Base-by-base conservation (phyloP, 1,140 invertebrate species). In the Trinorchestia longiramus region DNA sequence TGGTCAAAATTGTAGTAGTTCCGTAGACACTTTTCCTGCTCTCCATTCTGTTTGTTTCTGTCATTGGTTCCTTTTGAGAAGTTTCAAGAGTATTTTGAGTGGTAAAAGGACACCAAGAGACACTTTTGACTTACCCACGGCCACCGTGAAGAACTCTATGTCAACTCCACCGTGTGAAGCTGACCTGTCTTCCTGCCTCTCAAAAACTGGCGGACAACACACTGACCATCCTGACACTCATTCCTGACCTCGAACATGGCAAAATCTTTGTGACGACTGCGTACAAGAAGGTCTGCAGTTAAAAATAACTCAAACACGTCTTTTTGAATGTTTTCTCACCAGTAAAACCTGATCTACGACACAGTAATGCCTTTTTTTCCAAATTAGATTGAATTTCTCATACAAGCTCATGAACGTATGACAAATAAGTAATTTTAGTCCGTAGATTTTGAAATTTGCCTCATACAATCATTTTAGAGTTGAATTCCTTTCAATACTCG, bases 31-130 rank as follows among this genome's bases (percentile, higher is more conserved):
- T 47, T 94, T 23, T 94, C 3, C 19, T 94, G 43, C 43, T 45
- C 44, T 94, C 41, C 17, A 43, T 94, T 23, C 92, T 94, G 92
- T 94, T 94, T 94, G 92, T 94, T 47, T 44, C 92, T 94, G 92
- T 94, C 92, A 47, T 94, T 45, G 92, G 92, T 45, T 94, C 92
- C 92, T 19, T 17, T 94, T 94, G 36, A 43, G 19, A 28, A 43
- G 36, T 40, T 36, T 94, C 43, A 45, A 94, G 92, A 94, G 43
- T 47, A 45, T 94, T 45, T 94, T 94, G 92, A 94, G 43, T 17
- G 44, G 92, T 47, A 94, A 94, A 94, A 90, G 3, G 88, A 77
- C n/a, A 90, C 88, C 88, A 11, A 43, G 43, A 90, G n/a, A 11
- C 43, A 15, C 88, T 90, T 41, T 90, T 90, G 88, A 90, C n/a